Evolutionary conservation across 2,888 invertebrate species (phyloP).

Genomic region (Augochlorella aurata): DNA sequence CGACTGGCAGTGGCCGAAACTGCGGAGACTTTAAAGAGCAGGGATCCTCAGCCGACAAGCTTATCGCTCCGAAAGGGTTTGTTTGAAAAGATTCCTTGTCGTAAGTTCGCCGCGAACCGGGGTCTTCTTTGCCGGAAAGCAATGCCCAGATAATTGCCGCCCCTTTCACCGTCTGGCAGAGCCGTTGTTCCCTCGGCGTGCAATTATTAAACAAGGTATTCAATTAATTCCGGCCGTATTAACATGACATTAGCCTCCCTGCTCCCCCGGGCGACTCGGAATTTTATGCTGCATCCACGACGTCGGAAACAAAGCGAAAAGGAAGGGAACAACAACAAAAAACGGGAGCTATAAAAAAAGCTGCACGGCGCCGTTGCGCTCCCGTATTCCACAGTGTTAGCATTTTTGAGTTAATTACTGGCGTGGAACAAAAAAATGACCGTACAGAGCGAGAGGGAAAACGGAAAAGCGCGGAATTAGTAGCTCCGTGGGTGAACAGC

Average conservation of each 20-base stretch:
- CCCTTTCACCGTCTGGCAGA: not conserved
- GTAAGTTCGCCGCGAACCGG: too few relatives aligned
- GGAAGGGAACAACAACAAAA: not conserved
- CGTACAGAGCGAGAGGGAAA: not conserved
- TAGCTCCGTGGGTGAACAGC: slow-evolving; percentile 30
- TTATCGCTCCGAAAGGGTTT: not conserved
- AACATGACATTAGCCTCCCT: slow-evolving; percentile 27
- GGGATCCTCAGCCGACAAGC: not conserved
- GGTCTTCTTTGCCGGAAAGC: not conserved
- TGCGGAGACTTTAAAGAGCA: not conserved
- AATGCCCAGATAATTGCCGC: not conserved
- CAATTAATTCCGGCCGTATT: slow-evolving; percentile 25
- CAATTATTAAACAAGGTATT: slow-evolving; percentile 22
- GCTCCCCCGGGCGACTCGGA: not conserved
- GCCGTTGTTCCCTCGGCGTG: not conserved
- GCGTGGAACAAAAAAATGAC: slow-evolving; percentile 4
- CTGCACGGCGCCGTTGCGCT: slow-evolving; percentile 23
- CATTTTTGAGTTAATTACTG: slow-evolving; percentile 57
- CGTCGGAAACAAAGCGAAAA: not conserved
- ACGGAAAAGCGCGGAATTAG: slow-evolving; percentile 19
- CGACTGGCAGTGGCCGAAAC: too few relatives aligned
- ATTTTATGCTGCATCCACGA: slow-evolving; percentile 21
- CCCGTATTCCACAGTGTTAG: slow-evolving; percentile 46
- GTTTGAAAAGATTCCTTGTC: not conserved
- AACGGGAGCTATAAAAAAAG: not conserved